Evolutionary conservation across 2,797 vertebrate genomes (phyloP), one percentile per base, ranked within the genome.

Genomic region (Notolepis coatsorum): DNA sequence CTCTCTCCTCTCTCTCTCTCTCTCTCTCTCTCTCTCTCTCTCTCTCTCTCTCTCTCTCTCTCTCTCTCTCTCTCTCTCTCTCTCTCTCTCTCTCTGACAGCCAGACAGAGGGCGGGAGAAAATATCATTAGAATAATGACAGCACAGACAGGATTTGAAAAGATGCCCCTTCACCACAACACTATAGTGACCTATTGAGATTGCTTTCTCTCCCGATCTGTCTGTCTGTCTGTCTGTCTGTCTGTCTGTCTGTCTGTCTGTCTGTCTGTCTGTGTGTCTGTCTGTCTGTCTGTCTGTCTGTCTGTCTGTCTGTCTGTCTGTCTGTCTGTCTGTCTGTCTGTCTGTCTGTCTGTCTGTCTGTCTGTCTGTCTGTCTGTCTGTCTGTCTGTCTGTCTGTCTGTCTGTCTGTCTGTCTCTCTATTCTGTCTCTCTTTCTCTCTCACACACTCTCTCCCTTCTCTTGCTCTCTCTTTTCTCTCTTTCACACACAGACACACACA

Each of bases 41-140:
- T n/a, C 3, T 4, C 7, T 47, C 12, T 4, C 4, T 20, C n/a
- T 41, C 12, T 41, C 38, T 41, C 18, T 17, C 18, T 17, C 13
- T 41, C 6, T 15, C 7, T n/a, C 38, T 15, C 21, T 53, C 2
- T 15, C 20, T 27, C 38, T 23, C 7, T 21, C 4, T 23, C 23
- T 37, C n/a, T 28, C 18, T n/a, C n/a, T n/a, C n/a, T n/a, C n/a
- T n/a, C n/a, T n/a, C n/a, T n/a, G n/a, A n/a, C 58, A 82, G 30
- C n/a, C 52, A 45, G 59, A 83, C 78, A 83, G 82, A 80, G 55
- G 69, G 31, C 7, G 13, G 24, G 17, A 38, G 56, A 46, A 58
- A 53, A 55, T 63, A 66, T 61, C 61, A 73, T 64, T 63, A 47
- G 47, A 62, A 48, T 58, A 71, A 75, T 80, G 71, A 63, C 69